Conservation (phyloP, 2,888 invertebrate species). For the Xestia xanthographa region DNA sequence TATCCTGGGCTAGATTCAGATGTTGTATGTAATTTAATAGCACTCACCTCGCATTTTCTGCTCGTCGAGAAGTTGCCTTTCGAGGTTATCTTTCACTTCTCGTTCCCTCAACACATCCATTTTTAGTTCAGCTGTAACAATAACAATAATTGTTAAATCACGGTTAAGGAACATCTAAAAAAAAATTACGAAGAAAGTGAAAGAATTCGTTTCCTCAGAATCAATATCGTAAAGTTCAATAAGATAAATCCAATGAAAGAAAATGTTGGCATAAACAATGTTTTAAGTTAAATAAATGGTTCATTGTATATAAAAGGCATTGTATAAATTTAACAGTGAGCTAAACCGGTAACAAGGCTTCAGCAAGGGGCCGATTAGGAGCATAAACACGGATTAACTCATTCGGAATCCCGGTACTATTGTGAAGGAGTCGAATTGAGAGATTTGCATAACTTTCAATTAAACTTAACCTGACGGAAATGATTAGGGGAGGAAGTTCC, state of each 20-base stretch:
- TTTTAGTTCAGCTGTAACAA: constrained; percentile 97
- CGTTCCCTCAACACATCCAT: constrained; percentile 98
- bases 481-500: constrained; percentile 85
- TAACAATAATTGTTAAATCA: constrained; percentile 51
- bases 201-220: constrained; percentile 38
- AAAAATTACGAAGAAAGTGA: neutral
- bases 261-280: constrained; percentile 78
- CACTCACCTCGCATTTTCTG: constrained; percentile 98
- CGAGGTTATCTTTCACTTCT: constrained; percentile 98
- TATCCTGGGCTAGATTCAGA: constrained; percentile 38
- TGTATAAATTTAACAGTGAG: constrained; percentile 88
- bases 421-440: constrained; percentile 89
- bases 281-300: constrained; percentile 83
- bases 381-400: constrained; percentile 90
- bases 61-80: constrained; percentile 98
- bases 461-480: constrained; percentile 89
- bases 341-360: constrained; percentile 88
- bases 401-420: constrained; percentile 89
- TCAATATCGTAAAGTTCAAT: constrained; percentile 64
- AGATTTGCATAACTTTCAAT: constrained; percentile 91
- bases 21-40: constrained; percentile 39
- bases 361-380: constrained; percentile 89
- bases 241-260: constrained; percentile 74
- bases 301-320: constrained; percentile 85
- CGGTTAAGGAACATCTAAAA: neutral